Evolutionary conservation across 1,140 invertebrate species (phyloP).

Genomic region (Octopus sinensis): DNA sequence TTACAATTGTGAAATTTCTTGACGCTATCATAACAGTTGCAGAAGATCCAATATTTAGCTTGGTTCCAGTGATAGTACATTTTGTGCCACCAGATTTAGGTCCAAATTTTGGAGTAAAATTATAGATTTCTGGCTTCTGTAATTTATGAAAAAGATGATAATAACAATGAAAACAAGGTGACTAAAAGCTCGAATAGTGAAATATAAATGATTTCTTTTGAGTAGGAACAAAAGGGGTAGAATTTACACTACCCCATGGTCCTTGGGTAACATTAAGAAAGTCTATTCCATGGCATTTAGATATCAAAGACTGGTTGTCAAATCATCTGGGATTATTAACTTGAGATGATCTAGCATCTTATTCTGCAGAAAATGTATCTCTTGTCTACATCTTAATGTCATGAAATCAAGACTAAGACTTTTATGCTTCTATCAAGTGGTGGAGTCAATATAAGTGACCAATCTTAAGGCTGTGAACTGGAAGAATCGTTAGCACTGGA

Average conservation of each 20-base stretch:
- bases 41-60: slow-evolving; percentile 85
- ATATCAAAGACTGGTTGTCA: neutral
- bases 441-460: no score
- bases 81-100: slow-evolving; percentile 90
- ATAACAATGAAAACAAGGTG: neutral
- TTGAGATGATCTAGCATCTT: no score
- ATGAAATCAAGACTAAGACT: no score
- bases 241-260: neutral
- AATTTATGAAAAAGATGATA: slow-evolving; percentile 14
- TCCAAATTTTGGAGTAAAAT: slow-evolving; percentile 79
- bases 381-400: no score
- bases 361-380: no score
- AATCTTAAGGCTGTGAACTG: no score
- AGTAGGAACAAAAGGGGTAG: neutral
- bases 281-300: neutral
- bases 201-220: neutral
- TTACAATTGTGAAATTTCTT: neutral
- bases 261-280: neutral
- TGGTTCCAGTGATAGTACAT: slow-evolving; percentile 82
- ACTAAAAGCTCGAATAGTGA: neutral
- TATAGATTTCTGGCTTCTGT: slow-evolving; percentile 63
- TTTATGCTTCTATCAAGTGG: no score
- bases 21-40: neutral
- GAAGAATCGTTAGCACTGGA: no score
- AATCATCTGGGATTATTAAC: neutral